Evolutionary conservation across 2,797 vertebrate genomes (phyloP).

Genomic region (Urophycis tenuis): DNA sequence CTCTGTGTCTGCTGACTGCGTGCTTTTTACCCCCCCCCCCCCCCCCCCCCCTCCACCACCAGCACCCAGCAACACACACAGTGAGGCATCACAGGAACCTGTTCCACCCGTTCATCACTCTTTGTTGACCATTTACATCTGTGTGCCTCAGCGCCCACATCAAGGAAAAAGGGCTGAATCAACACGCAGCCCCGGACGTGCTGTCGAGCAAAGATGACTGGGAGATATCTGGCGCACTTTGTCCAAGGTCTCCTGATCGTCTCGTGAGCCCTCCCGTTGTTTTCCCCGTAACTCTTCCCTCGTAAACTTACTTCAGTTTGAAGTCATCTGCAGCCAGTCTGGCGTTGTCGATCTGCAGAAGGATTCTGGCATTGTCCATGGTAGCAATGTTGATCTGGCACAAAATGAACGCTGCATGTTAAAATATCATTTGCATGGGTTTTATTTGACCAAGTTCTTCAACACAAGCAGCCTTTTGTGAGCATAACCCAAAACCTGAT

Average conservation of each 20-base stretch:
- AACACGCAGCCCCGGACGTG: background rate
- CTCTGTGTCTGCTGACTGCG: background rate
- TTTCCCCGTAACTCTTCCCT: background rate
- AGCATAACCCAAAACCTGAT: too few relatives aligned
- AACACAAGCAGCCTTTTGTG: too few relatives aligned
- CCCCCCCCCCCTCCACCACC: background rate
- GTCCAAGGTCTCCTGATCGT: background rate
- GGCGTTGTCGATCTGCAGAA: constrained; percentile 71
- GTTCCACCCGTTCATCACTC: constrained; percentile 31
- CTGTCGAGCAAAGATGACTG: background rate
- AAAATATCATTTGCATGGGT: background rate
- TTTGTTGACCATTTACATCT: constrained; percentile 19
- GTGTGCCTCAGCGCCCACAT: background rate
- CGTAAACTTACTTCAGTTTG: constrained; percentile 65
- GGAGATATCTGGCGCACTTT: too few relatives aligned
- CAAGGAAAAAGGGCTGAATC: background rate
- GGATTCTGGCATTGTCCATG: constrained; percentile 56
- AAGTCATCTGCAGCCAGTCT: constrained; percentile 72
- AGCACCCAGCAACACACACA: background rate
- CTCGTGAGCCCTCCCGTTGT: too few relatives aligned
- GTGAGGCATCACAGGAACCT: constrained; percentile 30
- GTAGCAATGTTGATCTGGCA: constrained; percentile 56
- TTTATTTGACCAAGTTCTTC: background rate
- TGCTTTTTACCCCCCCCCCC: background rate
- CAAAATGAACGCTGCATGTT: background rate